A percentile compares a stretch with the other conserved stretches of the same genome.
These are phyloP conservation scores for Hoplodrina ambigua DNA, from an alignment of 2,888 invertebrate genomes.

Conservation along the genomic window DNA sequence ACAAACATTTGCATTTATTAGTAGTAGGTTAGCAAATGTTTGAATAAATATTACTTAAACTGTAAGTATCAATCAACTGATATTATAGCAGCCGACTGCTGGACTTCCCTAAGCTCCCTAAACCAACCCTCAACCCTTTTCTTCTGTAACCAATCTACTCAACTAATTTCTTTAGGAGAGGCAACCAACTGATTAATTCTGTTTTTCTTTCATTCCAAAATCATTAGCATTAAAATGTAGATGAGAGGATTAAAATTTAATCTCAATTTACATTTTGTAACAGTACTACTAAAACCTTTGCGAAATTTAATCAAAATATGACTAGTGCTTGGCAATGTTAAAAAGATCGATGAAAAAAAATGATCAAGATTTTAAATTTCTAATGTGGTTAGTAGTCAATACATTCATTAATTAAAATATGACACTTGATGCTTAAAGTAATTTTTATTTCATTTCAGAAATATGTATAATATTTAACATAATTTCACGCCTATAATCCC, in stretches of 20 bases:
- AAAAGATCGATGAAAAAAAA: slow-evolving; percentile 17
- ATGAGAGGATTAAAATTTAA: slow-evolving; percentile 59
- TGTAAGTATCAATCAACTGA: slow-evolving; percentile 2
- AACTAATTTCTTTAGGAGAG: slow-evolving; percentile 27
- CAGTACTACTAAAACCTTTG: slow-evolving; percentile 14
- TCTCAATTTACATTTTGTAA: slow-evolving; percentile 50
- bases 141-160: slow-evolving; percentile 5
- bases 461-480: too few species aligned
- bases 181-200: slow-evolving; percentile 55
- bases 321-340: slow-evolving; percentile 28
- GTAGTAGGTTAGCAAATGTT: too few species aligned
- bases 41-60: too few species aligned
- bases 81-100: slow-evolving; percentile 13
- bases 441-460: too few species aligned
- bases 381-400: background rate
- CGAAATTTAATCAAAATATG: slow-evolving; percentile 40
- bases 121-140: background rate
- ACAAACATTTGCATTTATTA: too few species aligned
- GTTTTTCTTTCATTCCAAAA: slow-evolving; percentile 55
- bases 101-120: background rate
- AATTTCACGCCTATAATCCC: too few species aligned
- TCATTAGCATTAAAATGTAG: slow-evolving; percentile 58
- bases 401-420: too few species aligned
- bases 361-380: background rate
- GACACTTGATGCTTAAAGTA: too few species aligned